Percentiles rank a stretch among this genome's conserved stretches.
These are phyloP conservation scores for Pseudomyrmex cubaensis DNA, from an alignment of 1,140 invertebrate species.

Conservation along the genomic window DNA sequence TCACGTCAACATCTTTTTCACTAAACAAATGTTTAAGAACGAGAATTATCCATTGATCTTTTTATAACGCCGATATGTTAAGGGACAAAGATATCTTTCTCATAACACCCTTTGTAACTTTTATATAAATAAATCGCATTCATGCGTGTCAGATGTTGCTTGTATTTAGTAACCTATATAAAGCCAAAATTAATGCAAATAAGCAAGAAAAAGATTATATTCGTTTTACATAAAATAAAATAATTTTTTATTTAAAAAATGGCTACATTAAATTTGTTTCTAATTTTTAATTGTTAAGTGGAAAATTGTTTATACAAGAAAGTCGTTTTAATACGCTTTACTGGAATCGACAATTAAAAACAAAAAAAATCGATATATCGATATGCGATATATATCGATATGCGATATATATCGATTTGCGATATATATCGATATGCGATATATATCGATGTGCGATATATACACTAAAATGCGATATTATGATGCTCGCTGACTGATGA, in stretches of 20 bases:
- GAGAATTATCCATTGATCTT: slow-evolving; percentile 42
- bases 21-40: slow-evolving; percentile 13
- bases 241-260: background rate
- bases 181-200: slow-evolving; percentile 25
- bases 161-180: background rate
- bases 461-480: no score
- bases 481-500: no score
- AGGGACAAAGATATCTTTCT: slow-evolving; percentile 42
- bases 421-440: no score
- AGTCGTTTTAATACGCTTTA: no score
- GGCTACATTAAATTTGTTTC: no score
- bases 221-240: slow-evolving; percentile 4
- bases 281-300: no score
- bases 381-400: no score
- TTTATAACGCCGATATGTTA: background rate
- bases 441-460: background rate
- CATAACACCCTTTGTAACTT: background rate
- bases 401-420: no score
- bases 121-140: slow-evolving; percentile 34
- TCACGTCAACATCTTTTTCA: background rate
- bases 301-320: no score
- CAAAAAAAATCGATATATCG: no score
- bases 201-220: background rate
- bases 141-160: slow-evolving; percentile 4
- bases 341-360: no score